A percentile compares a stretch with the other conserved stretches of the same genome.
Conservation (phyloP, 2,888 invertebrate species). For the Parnassius apollo region DNA sequence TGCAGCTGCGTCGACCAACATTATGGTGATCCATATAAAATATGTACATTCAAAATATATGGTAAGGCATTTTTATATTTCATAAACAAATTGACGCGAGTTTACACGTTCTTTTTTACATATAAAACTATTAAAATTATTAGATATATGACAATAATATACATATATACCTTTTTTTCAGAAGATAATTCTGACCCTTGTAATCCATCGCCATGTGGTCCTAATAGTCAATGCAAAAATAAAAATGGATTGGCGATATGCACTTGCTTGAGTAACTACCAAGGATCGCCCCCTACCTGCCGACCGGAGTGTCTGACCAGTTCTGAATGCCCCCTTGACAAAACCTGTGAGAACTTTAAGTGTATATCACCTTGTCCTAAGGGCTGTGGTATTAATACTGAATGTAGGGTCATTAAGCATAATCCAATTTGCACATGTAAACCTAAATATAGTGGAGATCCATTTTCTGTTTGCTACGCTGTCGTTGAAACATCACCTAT, state of each 20-base stretch:
- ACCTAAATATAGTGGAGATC: constrained; percentile 82
- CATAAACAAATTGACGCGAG: not conserved
- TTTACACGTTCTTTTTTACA: not conserved
- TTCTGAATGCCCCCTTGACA: constrained; percentile 83
- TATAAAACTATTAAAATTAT: not conserved
- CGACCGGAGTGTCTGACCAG: constrained; percentile 86
- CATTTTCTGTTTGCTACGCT: constrained; percentile 78
- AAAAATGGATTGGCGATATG: constrained; percentile 84
- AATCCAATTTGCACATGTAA: constrained; percentile 86
- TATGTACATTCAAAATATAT: constrained; percentile 79
- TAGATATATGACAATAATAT: not conserved
- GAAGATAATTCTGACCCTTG: constrained; percentile 69
- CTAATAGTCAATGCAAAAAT: constrained; percentile 84
- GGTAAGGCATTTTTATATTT: constrained; percentile 70
- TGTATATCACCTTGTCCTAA: constrained; percentile 87
- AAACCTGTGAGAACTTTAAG: constrained; percentile 86
- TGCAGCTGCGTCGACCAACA: constrained; percentile 85
- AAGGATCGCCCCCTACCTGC: constrained; percentile 86
- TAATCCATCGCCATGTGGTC: constrained; percentile 89
- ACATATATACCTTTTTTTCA: constrained; percentile 42
- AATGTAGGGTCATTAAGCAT: constrained; percentile 86
- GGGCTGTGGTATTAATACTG: constrained; percentile 85
- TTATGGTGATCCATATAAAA: constrained; percentile 86
- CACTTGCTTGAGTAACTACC: constrained; percentile 84
- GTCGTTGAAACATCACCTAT: constrained; percentile 52